Conservation (phyloP, 2,113 vertebrate genomes). For the Ammodytes dubius region DNA sequence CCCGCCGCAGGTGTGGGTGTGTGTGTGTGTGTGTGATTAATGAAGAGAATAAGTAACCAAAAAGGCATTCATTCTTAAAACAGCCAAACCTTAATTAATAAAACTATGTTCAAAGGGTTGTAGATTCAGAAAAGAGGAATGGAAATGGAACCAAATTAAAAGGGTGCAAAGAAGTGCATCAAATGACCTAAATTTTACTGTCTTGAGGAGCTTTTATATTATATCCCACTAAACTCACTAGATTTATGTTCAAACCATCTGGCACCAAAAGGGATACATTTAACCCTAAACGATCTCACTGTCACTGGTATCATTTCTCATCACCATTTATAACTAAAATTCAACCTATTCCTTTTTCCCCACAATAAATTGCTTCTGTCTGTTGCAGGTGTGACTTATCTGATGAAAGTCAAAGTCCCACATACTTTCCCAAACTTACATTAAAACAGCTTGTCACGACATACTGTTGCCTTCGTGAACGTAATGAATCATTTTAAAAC, state of each 20-base stretch:
- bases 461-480: slow-evolving; percentile 27
- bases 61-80: slow-evolving; percentile 5
- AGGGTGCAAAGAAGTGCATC: slow-evolving; percentile 4
- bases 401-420: not conserved
- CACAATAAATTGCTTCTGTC: not conserved
- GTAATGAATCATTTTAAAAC: slow-evolving; percentile 28
- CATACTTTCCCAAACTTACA: slow-evolving; percentile 11
- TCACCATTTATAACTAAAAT: not conserved
- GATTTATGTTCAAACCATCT: slow-evolving; percentile 1
- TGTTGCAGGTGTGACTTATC: not conserved
- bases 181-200: not conserved
- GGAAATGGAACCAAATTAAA: slow-evolving; percentile 24
- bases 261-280: not conserved
- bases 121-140: slow-evolving; percentile 10
- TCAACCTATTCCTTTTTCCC: not conserved
- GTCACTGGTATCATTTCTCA: not conserved
- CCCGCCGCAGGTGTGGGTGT: no score
- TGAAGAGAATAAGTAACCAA: not conserved
- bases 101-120: not conserved
- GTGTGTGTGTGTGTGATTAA: not conserved
- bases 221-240: not conserved
- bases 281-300: not conserved
- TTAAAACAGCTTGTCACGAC: slow-evolving; percentile 22
- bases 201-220: slow-evolving; percentile 1
- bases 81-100: slow-evolving; percentile 13